Conservation (phyloP, 2,113 vertebrate species). For the Notothenia coriiceps region DNA sequence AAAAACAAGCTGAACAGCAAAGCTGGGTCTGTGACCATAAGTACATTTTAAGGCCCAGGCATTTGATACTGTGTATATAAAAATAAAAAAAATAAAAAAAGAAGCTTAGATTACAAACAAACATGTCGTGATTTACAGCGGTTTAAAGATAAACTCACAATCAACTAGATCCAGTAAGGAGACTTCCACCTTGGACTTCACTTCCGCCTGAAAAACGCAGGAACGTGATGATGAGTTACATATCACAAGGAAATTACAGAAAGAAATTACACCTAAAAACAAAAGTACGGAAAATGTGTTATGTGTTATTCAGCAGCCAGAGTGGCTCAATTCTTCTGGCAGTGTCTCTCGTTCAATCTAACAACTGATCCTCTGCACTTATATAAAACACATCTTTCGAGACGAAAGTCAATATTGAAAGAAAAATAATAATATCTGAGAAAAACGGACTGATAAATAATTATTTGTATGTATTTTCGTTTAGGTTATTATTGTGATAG, state of each 20-base stretch:
- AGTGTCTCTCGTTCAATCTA: conserved; percentile 14
- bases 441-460: too few species aligned
- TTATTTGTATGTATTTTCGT: too few species aligned
- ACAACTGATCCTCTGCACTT: conserved; percentile 25
- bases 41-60: not conserved
- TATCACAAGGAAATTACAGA: not conserved
- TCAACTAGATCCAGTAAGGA: conserved; percentile 94
- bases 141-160: conserved; percentile 86
- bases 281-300: not conserved
- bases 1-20: too few species aligned
- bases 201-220: conserved; percentile 85
- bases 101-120: not conserved
- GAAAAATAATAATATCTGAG: too few species aligned
- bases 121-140: not conserved
- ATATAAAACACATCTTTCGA: conserved; percentile 4
- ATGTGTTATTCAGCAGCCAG: not conserved
- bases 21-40: too few species aligned
- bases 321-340: conserved; percentile 39
- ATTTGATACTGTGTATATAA: not conserved
- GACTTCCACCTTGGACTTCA: conserved; percentile 83
- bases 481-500: too few species aligned
- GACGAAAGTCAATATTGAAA: too few species aligned
- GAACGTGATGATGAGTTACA: not conserved
- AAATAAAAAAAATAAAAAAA: too few species aligned
- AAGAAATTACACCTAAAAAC: conserved; percentile 1